Percentiles rank a stretch among this genome's conserved stretches.
Evolutionary conservation across 2,113 vertebrate species (phyloP).

Genomic region (Tachysurus vachellii): DNA sequence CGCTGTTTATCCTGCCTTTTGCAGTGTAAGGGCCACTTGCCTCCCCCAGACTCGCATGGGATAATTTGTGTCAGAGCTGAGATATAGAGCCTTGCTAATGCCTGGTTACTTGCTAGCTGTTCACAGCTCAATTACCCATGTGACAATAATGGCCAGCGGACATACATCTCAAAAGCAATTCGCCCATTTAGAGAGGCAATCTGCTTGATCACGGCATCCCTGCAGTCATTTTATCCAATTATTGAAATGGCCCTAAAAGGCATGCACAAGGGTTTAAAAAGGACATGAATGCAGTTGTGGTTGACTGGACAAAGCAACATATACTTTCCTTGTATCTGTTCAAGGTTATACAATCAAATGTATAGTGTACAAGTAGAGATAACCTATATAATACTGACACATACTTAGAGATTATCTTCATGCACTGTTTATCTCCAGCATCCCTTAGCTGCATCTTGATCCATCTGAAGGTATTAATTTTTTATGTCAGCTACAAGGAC

Average conservation of each 20-base stretch:
- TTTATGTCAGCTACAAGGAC: slow-evolving; percentile 37
- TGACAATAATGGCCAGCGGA: slow-evolving; percentile 32
- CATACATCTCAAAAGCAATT: slow-evolving; percentile 23
- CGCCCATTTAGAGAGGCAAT: slow-evolving; percentile 22
- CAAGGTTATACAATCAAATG: background rate
- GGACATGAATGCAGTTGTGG: background rate
- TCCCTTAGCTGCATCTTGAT: slow-evolving; percentile 11
- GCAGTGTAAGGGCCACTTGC: slow-evolving; percentile 11
- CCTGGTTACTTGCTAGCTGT: slow-evolving; percentile 2
- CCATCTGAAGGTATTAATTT: slow-evolving; percentile 25
- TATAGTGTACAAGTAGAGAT: background rate
- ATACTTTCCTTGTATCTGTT: background rate
- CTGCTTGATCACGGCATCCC: background rate
- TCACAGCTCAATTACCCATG: slow-evolving; percentile 28
- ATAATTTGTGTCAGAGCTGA: slow-evolving; percentile 52
- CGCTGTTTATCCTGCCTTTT: slow-evolving; percentile 41
- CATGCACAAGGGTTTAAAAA: slow-evolving; percentile 4
- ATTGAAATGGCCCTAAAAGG: slow-evolving; percentile 25
- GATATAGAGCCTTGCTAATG: slow-evolving; percentile 26
- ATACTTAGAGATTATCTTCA: background rate
- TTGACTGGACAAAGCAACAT: background rate
- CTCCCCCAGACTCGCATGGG: slow-evolving; percentile 15
- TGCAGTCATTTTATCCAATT: slow-evolving; percentile 46
- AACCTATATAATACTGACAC: background rate
- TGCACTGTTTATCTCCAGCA: background rate